Base-by-base conservation (phyloP, 2,888 invertebrate genomes). In the Taphrorychus bicolor region DNA sequence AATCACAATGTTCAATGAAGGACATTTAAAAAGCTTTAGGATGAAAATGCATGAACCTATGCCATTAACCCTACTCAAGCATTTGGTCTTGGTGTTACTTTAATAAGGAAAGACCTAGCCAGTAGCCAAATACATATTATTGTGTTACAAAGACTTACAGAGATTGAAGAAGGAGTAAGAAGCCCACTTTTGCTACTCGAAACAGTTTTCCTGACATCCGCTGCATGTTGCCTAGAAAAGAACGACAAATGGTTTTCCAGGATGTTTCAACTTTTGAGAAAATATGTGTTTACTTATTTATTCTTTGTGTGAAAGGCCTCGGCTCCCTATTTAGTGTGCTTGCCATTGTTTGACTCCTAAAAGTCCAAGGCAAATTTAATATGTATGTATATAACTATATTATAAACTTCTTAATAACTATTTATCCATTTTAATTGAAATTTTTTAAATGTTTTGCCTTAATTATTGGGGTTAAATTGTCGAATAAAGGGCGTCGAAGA, bases 121-220 rank as follows among this genome's bases (percentile, higher is more conserved):
- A 48, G 4, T 24, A 11, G 11, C 2, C 2, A 24, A 23, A 11
- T n/a, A n/a, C n/a, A n/a, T n/a, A n/a, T n/a, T n/a, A n/a, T n/a
- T n/a, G 19, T 17, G n/a, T 5, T 17, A 71, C 32, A 9, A 9
- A 11, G 11, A 32, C 74, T 72, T 76, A 80, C 81, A n/a, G 65
- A 61, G 14, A 51, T 69, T 14, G 68, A 60, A 3, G 65, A 65
- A 21, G 68, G 65, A 14, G 68, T 68, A 17, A 70, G 64, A 24
- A 70, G 42, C n/a, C 65, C 66, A 23, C 64, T 49, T 64, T 69
- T 70, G 56, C 62, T 82, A 71, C 79, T 83, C 1, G 89, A 87
- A 51, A 92, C 88, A 79, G 91, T 91, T 78, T 89, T 87, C 54
- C 92, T 85, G 2, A 92, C 90, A 78, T 92, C 91, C 42, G 91